Conservation (phyloP, 2,113 vertebrate genomes). For the Pimephales promelas region DNA sequence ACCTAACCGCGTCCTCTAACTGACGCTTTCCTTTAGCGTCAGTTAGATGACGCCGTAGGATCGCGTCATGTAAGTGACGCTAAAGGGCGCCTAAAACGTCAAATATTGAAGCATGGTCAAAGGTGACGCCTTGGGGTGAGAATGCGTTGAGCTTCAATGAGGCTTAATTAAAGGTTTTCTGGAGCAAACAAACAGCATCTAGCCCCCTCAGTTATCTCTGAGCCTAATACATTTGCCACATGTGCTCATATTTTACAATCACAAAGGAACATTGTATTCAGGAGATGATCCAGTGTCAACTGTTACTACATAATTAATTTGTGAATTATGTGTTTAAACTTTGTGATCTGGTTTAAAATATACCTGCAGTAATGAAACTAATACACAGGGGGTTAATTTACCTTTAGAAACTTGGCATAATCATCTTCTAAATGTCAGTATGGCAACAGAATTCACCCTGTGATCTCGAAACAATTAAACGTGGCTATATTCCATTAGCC, state of each 20-base stretch:
- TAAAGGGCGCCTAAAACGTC: too few species aligned
- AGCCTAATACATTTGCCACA: conserved; percentile 56
- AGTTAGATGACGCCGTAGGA: too few species aligned
- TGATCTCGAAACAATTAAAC: conserved; percentile 47
- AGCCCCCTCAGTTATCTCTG: conserved; percentile 52
- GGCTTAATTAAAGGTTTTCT: conserved; percentile 71
- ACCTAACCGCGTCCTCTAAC: too few species aligned
- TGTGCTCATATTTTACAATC: conserved; percentile 40
- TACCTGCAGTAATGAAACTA: conserved; percentile 16
- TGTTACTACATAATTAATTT: neutral
- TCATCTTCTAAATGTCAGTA: conserved; percentile 52
- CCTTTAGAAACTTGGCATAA: conserved; percentile 47
- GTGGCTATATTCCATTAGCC: neutral
- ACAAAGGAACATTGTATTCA: neutral
- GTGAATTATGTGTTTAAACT: conserved; percentile 20
- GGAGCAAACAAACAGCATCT: conserved; percentile 58
- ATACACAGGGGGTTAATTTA: conserved; percentile 56
- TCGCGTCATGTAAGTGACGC: too few species aligned
- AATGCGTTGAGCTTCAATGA: conserved; percentile 36
- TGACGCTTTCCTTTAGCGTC: too few species aligned
- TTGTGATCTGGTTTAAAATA: conserved; percentile 33
- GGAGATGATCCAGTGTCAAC: neutral
- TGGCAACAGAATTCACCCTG: conserved; percentile 47
- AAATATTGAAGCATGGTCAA: too few species aligned
- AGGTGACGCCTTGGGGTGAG: too few species aligned